These are phyloP conservation scores for Acrossocheilus fasciatus DNA, from an alignment of 2,797 vertebrate genomes.

Conservation along the genomic window DNA sequence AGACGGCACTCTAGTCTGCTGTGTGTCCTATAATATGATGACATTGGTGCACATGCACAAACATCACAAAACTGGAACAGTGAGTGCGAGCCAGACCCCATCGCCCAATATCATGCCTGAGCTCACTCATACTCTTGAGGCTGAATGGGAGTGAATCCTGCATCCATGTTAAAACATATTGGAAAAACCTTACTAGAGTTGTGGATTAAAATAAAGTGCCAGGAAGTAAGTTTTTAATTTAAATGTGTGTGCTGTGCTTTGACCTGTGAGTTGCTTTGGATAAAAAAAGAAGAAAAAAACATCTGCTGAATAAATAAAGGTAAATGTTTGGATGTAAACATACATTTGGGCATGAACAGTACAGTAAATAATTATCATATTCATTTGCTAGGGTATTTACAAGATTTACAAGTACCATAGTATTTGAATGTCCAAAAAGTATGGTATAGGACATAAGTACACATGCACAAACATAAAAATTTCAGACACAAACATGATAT, in stretches of 20 bases:
- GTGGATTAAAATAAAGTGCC: neutral
- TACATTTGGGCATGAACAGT: neutral
- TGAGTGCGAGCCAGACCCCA: neutral
- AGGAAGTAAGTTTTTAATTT: neutral
- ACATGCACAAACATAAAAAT: too few relatives aligned
- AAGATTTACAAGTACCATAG: neutral
- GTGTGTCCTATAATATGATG: conserved; percentile 18
- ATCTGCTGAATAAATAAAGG: neutral
- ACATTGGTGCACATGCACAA: conserved; percentile 18
- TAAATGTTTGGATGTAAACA: neutral
- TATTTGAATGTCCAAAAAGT: neutral
- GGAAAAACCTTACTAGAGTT: neutral
- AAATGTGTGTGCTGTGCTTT: neutral
- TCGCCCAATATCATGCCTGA: conserved; percentile 14
- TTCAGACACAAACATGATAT: too few relatives aligned
- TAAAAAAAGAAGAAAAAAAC: too few relatives aligned
- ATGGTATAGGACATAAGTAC: neutral
- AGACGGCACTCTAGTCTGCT: neutral
- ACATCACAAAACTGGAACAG: neutral
- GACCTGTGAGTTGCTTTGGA: neutral
- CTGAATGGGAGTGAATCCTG: neutral
- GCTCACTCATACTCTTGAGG: neutral
- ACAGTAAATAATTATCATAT: neutral
- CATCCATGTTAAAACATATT: neutral
- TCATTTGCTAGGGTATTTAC: neutral